Evolutionary conservation across 92 coral and sea anemone genomes (phyloP).

Genomic region (Bergia sp.): DNA sequence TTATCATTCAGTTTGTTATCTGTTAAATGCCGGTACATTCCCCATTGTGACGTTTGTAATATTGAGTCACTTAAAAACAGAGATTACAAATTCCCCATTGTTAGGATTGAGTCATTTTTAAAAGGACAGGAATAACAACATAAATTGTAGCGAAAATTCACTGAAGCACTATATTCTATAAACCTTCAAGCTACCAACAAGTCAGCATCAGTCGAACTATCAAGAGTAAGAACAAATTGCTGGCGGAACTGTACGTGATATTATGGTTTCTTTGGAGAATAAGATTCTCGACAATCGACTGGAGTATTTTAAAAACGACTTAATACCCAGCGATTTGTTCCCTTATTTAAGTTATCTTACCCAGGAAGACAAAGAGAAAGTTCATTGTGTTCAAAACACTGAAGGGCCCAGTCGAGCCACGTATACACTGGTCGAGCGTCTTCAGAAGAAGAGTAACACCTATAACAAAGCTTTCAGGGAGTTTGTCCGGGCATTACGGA

Average conservation of each 20-base stretch:
- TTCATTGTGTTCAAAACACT: constrained; percentile 38
- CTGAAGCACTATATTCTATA: background rate
- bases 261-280: constrained; percentile 59
- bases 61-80: background rate
- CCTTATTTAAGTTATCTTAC: constrained; percentile 54
- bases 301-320: constrained; percentile 62
- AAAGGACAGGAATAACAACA: too few relatives aligned
- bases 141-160: background rate
- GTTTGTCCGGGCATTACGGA: constrained; percentile 75
- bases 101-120: background rate
- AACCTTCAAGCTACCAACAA: background rate
- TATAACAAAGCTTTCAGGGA: constrained; percentile 51
- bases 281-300: constrained; percentile 53
- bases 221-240: background rate
- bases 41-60: too few relatives aligned
- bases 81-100: background rate
- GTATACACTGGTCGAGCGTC: constrained; percentile 58
- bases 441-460: constrained; percentile 50
- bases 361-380: constrained; percentile 60
- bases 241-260: background rate
- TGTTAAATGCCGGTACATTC: too few relatives aligned
- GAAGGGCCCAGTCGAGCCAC: constrained; percentile 70
- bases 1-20: too few relatives aligned
- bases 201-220: background rate
- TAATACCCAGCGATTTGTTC: constrained; percentile 60